These are phyloP conservation scores for Aleiodes sp. DNA, from an alignment of 1,140 invertebrate genomes.

Conservation along the genomic window DNA sequence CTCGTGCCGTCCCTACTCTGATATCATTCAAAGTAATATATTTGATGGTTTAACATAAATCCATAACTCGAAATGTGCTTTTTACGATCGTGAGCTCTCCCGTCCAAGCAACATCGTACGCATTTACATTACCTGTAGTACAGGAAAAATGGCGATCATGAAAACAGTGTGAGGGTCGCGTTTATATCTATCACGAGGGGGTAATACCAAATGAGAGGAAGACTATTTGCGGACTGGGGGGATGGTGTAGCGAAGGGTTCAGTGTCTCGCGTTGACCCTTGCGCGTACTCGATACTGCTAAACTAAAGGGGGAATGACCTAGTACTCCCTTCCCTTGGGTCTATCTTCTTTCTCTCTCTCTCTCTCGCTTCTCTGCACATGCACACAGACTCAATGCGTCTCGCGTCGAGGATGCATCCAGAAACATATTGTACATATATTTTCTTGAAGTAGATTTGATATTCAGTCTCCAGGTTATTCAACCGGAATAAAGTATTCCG, in stretches of 20 bases:
- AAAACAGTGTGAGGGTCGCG: background rate
- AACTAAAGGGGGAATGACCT: slow-evolving; percentile 54
- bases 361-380: too few species aligned
- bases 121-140: background rate
- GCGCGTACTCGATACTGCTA: slow-evolving; percentile 45
- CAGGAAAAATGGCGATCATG: slow-evolving; percentile 5
- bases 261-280: slow-evolving; percentile 55
- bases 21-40: background rate
- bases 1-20: background rate
- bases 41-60: slow-evolving; percentile 29
- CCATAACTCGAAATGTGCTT: slow-evolving; percentile 29
- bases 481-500: too few species aligned
- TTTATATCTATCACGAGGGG: background rate
- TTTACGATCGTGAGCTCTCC: slow-evolving; percentile 27
- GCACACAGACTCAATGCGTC: too few species aligned
- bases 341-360: slow-evolving; percentile 26
- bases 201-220: slow-evolving; percentile 5
- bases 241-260: slow-evolving; percentile 50
- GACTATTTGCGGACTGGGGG: background rate
- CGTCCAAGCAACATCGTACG: background rate
- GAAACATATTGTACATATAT: too few species aligned
- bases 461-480: too few species aligned
- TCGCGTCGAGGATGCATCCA: too few species aligned
- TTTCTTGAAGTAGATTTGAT: too few species aligned
- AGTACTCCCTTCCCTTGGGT: slow-evolving; percentile 43